Conservation (phyloP, 2,888 invertebrate species). For the Muscina levida region DNA sequence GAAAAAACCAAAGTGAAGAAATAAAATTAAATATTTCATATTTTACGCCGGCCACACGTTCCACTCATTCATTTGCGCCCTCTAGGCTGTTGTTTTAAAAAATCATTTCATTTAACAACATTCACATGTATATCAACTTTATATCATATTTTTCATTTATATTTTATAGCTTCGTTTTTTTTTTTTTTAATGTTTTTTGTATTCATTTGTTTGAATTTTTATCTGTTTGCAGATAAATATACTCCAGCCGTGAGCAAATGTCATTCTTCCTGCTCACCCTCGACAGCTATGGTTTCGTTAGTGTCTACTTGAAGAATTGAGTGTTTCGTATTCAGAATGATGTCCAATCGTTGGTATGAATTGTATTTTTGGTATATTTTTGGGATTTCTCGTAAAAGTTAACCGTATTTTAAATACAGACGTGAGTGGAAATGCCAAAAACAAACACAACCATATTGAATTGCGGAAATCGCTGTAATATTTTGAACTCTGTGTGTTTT, state of each 20-base stretch:
- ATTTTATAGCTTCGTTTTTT: conserved; percentile 26
- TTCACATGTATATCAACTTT: not conserved
- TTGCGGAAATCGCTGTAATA: not conserved
- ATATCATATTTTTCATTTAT: conserved; percentile 14
- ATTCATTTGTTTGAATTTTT: conserved; percentile 21
- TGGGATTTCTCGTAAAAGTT: conserved; percentile 11
- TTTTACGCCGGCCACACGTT: conserved; percentile 1
- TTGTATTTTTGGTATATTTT: conserved; percentile 36
- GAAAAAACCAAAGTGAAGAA: not conserved
- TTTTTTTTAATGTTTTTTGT: conserved; percentile 17
- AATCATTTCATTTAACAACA: conserved; percentile 47
- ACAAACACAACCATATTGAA: not conserved
- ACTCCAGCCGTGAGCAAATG: not conserved
- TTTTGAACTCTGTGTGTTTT: not conserved
- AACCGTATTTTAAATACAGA: conserved; percentile 30
- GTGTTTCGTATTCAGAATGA: not conserved
- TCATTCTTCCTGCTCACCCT: no score
- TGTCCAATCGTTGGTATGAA: no score
- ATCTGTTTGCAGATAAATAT: conserved; percentile 5
- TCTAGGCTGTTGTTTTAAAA: conserved; percentile 47
- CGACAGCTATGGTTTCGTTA: not conserved
- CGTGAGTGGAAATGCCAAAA: conserved; percentile 39
- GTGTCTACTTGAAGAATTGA: not conserved
- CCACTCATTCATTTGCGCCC: not conserved
- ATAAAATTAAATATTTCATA: conserved; percentile 26